Base-by-base conservation (phyloP, 2,888 invertebrate genomes). In the Coleophora deauratella region DNA sequence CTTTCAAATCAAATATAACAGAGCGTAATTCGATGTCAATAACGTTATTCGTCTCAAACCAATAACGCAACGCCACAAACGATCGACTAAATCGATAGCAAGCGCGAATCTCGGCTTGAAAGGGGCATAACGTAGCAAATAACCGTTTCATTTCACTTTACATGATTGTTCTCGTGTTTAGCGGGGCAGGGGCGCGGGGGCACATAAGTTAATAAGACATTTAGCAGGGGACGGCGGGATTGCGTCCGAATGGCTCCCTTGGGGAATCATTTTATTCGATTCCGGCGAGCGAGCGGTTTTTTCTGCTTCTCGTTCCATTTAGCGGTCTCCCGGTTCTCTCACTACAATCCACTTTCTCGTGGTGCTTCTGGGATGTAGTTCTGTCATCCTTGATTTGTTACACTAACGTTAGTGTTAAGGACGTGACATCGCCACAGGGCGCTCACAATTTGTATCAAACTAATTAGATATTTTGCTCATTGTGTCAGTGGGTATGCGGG, bases 201-300 rank as follows among this genome's bases (percentile, higher is more conserved):
- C 73, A 75, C 78, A 74, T 82, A 84, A 84, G 84, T 84, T 85
- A 82, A 84, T 82, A 85, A 84, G 84, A 84, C 82, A 84, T 85
- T 82, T 82, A 84, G 86, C 82, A 73, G 77, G 82, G 79, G 82
- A 78, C 79, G 80, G 85, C 84, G 80, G 84, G 82, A 84, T 84
- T 88, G 88, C 86, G 87, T 88, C 87, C 88, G 88, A 89, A 90
- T 89, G 88, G 88, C 88, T 87, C 90, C 88, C 89, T 75, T 64
- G 90, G 89, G 90, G 89, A 90, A 90, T 90, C 89, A 89, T 89
- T 89, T 89, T 89, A 89, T 90, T 89, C 88, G 89, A 89, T 89
- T 89, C 88, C 85, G 86, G 86, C 84, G 75, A 72, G 74, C 76
- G 75, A 21, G 21, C 21, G 73, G 72, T 77, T 84, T 84, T 81